Evolutionary conservation across 2,888 invertebrate genomes (phyloP).

Genomic region (Proisotoma minuta): DNA sequence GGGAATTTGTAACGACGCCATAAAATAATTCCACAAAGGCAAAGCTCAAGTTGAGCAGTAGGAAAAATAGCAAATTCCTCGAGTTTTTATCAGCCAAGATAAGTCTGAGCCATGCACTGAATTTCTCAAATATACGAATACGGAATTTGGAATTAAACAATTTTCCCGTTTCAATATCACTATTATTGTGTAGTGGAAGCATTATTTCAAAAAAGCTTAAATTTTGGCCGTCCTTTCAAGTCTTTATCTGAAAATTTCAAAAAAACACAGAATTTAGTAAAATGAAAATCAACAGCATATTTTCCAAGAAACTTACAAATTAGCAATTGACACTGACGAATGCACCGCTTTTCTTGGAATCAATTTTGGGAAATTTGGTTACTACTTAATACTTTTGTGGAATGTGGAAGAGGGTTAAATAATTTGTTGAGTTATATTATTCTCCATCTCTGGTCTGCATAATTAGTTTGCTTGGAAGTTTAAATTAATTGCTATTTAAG

Average conservation of each 20-base stretch:
- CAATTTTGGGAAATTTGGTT: too few relatives aligned
- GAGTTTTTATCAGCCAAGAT: slow-evolving; percentile 66
- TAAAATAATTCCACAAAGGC: slow-evolving; percentile 93
- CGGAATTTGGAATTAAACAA: background rate
- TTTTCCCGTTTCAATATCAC: background rate
- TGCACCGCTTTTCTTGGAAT: too few relatives aligned
- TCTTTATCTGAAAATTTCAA: too few relatives aligned
- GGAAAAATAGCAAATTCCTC: slow-evolving; percentile 86
- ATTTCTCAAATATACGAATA: slow-evolving; percentile 3
- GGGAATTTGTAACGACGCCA: slow-evolving; percentile 69
- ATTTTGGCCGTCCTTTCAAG: too few relatives aligned
- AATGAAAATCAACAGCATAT: background rate
- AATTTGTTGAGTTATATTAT: too few relatives aligned
- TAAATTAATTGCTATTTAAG: too few relatives aligned
- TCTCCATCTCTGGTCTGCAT: too few relatives aligned
- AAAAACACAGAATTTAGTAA: background rate
- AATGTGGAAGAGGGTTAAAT: too few relatives aligned
- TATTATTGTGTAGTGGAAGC: slow-evolving; percentile 9
- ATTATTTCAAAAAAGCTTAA: background rate
- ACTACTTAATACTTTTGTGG: too few relatives aligned
- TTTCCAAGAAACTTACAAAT: background rate
- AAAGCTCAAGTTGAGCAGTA: slow-evolving; percentile 87
- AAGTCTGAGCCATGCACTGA: slow-evolving; percentile 14
- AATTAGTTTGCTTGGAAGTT: too few relatives aligned
- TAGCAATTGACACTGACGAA: too few relatives aligned